Evolutionary conservation across 2,113 vertebrate genomes (phyloP).

Genomic region (Microtus richardsoni): DNA sequence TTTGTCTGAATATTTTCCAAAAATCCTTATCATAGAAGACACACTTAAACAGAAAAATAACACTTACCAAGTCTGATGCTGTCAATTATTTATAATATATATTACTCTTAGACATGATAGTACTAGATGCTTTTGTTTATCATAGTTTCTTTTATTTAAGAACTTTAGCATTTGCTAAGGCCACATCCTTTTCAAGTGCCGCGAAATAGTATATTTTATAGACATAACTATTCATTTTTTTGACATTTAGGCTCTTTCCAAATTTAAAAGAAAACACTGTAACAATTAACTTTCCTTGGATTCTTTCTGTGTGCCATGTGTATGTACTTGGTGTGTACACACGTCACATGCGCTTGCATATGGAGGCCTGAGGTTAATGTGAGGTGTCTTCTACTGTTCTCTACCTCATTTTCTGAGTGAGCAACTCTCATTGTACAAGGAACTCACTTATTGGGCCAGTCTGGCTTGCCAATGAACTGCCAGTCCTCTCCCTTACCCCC

Average conservation of each 20-base stretch:
- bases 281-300: neutral
- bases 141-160: neutral
- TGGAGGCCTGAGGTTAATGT: neutral
- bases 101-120: neutral
- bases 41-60: conserved; percentile 7
- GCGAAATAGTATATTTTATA: neutral
- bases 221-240: neutral
- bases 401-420: neutral
- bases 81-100: neutral
- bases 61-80: neutral
- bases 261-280: conserved; percentile 14
- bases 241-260: conserved; percentile 4
- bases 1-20: conserved; percentile 4
- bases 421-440: neutral
- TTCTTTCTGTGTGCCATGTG: neutral
- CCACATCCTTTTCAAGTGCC: neutral
- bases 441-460: neutral
- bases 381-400: neutral
- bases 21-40: neutral
- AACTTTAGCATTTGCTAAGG: neutral
- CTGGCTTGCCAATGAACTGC: neutral
- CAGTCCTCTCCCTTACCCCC: neutral
- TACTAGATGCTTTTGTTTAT: neutral
- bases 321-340: neutral
- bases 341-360: neutral